Base-by-base conservation (phyloP, 2,113 vertebrate species). In the Thoracochromis brauschi region DNA sequence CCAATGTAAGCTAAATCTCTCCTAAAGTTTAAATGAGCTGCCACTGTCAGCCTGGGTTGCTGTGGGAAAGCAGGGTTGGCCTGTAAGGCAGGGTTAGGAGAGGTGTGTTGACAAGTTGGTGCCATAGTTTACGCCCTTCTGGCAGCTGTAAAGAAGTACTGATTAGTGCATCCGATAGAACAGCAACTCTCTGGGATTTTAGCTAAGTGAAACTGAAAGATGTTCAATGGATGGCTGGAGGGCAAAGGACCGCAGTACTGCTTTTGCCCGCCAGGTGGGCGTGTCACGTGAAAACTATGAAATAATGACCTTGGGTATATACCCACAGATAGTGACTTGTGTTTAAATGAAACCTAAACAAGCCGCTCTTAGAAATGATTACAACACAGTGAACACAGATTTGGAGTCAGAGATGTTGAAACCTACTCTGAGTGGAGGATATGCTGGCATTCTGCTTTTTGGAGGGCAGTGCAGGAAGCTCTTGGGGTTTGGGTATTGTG, bases 381-480 rank as follows among this genome's bases (percentile, higher is more conserved):
- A 78, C 63, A 68, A 68, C 33, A 68, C 63, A 13, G 63, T 68
- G 7, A 68, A 68, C 33, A 68, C 4, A 68, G 63, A 38, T 38
- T 68, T 68, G 60, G 33, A 68, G 60, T 21, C 33, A 68, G 63
- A 68, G n/a, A 40, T 68, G 7, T 5, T 51, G 38, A 80, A 80
- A 95, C 93, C 33, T 90, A 96, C 94, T 94, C 55, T 93, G 91
- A 89, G 90, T 58, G 17, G 91, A 82, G 1, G 94, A 90, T 80
- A 84, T 81, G 86, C 49, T 90, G 71, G 89, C 38, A 57, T 85
- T 93, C 80, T 88, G 95, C 84, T 93, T 94, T 82, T 85, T 93
- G 55, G 92, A 84, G 47, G 84, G 14, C 19, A 10, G 40, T 17
- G 11, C 80, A 24, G 93, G 90, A 90, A 78, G 87, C 54, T 93